Evolutionary conservation across 2,113 vertebrate species (phyloP), one percentile per base, ranked within the genome.

Genomic region (Spea multiplicata): DNA sequence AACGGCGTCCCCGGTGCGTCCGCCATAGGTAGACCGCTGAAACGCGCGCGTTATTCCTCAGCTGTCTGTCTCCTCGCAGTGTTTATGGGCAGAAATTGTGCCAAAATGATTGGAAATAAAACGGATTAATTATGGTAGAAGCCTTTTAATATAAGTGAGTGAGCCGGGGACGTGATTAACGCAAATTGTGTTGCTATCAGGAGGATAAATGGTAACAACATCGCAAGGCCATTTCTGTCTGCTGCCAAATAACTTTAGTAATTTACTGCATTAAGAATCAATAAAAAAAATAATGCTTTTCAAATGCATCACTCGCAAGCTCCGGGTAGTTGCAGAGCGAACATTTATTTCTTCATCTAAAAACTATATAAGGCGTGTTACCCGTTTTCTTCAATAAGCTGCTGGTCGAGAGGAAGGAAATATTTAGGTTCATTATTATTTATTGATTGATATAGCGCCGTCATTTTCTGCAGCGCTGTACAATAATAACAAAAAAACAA

Each of bases 61-160:
- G 90, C 87, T 90, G 92, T 90, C 92, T 88, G 90, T 95, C 93
- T 94, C 96, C 95, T 95, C 96, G 91, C 92, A 89, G 90, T 96
- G 96, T 98, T 98, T 98, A 99, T 96, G 93, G 96, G 95, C 90
- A 94, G 95, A 97, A 96, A 97, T 96, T 94, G 95, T 98, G 97
- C 97, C 97, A 98, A 96, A 95, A 97, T 96, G 92, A 96, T 95
- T 91, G 87, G 90, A 94, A 94, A 95, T 93, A 92, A 93, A 94
- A 94, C 91, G 92, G 94, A 98, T 96, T 98, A 96, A 99, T 98
- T 96, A 94, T 88, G 86, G 91, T 85, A 92, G 87, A 90, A 88
- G 93, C 94, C 94, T 98, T 98, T 99, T 98, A 99, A 98, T 98
- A 96, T 95, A 96, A 97, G 94, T 96, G 94, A 99, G 97, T 98